These are phyloP conservation scores for Pygoscelis antarcticus DNA, from an alignment of 2,113 vertebrate genomes.

Conservation along the genomic window DNA sequence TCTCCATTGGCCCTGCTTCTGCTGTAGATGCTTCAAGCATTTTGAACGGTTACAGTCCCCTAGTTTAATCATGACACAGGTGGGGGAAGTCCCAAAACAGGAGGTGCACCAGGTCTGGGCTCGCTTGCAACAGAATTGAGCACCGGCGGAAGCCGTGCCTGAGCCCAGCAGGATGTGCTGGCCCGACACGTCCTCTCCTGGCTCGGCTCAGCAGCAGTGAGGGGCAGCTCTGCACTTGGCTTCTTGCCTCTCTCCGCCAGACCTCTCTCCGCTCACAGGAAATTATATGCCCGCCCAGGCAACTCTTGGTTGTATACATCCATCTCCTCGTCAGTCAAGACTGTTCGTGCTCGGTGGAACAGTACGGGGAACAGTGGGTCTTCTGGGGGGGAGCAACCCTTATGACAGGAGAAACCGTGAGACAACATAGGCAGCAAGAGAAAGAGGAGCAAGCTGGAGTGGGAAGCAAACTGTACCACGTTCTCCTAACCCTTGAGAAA, in stretches of 20 bases:
- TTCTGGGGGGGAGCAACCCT: neutral
- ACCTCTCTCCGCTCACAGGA: neutral
- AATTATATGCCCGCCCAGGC: neutral
- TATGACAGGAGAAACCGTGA: neutral
- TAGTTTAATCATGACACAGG: neutral
- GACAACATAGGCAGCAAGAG: neutral
- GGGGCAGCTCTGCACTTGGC: neutral
- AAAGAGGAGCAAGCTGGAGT: neutral
- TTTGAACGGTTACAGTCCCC: neutral
- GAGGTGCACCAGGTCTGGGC: neutral
- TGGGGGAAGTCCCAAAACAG: neutral
- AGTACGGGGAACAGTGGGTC: neutral
- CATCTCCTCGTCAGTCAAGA: neutral
- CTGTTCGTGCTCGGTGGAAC: neutral
- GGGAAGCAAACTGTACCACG: neutral
- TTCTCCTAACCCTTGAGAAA: neutral
- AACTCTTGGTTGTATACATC: rapidly evolving
- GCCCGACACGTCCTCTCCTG: neutral
- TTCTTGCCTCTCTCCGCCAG: neutral
- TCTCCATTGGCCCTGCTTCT: neutral
- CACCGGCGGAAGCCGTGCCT: neutral
- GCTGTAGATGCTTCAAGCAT: neutral
- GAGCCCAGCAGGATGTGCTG: neutral
- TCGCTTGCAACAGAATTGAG: neutral
- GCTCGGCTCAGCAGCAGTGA: neutral